phyloP scores from a whole-genome alignment of 2,113 vertebrate genomes.

The Typhlomys cinereus region DNA sequence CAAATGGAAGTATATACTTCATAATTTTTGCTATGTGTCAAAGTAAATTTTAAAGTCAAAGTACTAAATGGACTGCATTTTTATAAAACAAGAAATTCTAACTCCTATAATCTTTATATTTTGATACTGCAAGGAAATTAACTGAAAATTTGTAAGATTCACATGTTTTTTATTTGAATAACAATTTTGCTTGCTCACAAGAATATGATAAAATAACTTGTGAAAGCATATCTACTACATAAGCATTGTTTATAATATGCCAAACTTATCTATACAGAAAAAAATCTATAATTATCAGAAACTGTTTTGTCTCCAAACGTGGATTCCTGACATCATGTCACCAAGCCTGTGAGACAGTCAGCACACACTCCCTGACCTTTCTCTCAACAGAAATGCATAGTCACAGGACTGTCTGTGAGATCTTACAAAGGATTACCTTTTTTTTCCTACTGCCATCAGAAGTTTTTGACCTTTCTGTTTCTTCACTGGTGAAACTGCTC shows the following conservation, averaged over 20 bases:
- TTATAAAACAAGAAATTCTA: too few species aligned
- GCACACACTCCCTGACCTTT: slow-evolving; percentile 68
- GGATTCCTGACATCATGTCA: not conserved
- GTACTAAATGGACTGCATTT: not conserved
- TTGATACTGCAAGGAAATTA: not conserved
- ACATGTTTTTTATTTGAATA: not conserved
- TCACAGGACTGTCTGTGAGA: slow-evolving; percentile 45
- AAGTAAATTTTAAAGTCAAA: not conserved
- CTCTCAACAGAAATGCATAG: slow-evolving; percentile 55
- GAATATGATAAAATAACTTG: not conserved
- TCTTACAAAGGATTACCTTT: slow-evolving; percentile 68
- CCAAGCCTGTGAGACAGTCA: slow-evolving; percentile 30
- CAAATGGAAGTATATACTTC: not conserved
- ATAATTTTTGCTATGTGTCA: not conserved
- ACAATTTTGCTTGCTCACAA: not conserved
- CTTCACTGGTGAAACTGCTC: slow-evolving; percentile 48
- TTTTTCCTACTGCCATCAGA: slow-evolving; percentile 66
- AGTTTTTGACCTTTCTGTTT: slow-evolving; percentile 74
- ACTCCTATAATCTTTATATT: not conserved
- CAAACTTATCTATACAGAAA: not conserved
- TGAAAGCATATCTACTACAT: not conserved
- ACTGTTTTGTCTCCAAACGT: not conserved
- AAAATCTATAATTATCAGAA: slow-evolving; percentile 34
- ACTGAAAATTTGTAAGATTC: not conserved
- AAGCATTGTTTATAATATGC: not conserved